Evolutionary conservation across 1,140 invertebrate genomes (phyloP), one percentile per base, ranked within the genome.

Genomic region (Nasonia vitripennis): DNA sequence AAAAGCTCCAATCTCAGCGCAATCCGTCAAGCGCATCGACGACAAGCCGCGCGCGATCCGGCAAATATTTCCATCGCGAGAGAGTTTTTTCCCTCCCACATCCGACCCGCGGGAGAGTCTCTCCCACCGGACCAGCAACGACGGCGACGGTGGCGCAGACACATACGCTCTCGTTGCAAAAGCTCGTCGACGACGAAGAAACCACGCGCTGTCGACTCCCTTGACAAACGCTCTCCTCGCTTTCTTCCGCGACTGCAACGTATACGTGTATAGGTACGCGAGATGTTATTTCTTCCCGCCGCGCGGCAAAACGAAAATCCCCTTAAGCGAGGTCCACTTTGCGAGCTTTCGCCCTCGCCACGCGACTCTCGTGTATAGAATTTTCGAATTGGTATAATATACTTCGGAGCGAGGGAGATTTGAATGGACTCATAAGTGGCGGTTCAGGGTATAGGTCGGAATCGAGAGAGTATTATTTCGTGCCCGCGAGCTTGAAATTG

Each of bases 321-420:
- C 68, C 45, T 84, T 84, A 74, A 84, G 83, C 45, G 67, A 73
- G 83, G 83, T 84, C 77, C 83, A 74, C 67, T 84, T 84, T 41
- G 73, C 73, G 73, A 41, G 73, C 80, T 81, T 81, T 51, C 23
- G 45, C 45, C n/a, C 4, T 62, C 55, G 51, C 23, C 9, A 70
- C n/a, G 12, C 45, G 37, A 17, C 27, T 31, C 41, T 12, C 27
- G 55, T n/a, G 55, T 2, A n/a, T n/a, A 45, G 70, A 81, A 81
- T 81, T 81, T 73, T 31, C n/a, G 20, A 62, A 62, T 62, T 62
- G 6, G 9, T 45, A 62, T 62, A 27, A 27, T 2, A 27, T 27
- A 17, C 0, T 62, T 62, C 17, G 20, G 55, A n/a, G 10, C 41
- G 41, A 45, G 41, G 41, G 34, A 37, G 34, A 37, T 37, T 37